These are phyloP conservation scores for Balaenoptera acutorostrata DNA, from an alignment of 2,113 vertebrate species.

Conservation along the genomic window DNA sequence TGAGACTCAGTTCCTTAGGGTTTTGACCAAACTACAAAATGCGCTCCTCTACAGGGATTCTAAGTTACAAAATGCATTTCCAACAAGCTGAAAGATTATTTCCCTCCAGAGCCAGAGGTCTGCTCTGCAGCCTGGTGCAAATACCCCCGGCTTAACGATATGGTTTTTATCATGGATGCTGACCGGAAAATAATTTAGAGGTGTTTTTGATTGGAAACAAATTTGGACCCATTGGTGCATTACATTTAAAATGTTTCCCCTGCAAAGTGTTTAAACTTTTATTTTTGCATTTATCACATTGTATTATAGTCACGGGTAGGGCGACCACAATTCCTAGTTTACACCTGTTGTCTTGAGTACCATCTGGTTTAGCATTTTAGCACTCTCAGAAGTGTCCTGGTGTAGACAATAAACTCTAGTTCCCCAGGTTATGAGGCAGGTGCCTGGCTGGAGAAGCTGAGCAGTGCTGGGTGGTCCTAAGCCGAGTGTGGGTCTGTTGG, in stretches of 20 bases:
- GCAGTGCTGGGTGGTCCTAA: conserved; percentile 44
- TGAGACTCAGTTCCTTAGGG: background rate
- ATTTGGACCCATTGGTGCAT: background rate
- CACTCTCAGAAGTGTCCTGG: conserved; percentile 52
- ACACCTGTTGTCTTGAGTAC: conserved; percentile 39
- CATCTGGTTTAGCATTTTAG: conserved; percentile 69
- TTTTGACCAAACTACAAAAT: background rate
- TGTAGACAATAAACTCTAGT: conserved; percentile 53
- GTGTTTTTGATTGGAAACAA: conserved; percentile 52
- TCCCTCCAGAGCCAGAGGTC: background rate
- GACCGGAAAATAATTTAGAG: conserved; percentile 52
- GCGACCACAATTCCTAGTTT: conserved; percentile 21
- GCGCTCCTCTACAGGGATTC: background rate
- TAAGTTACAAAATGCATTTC: background rate
- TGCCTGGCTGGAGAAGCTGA: conserved; percentile 27
- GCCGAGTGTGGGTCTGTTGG: background rate
- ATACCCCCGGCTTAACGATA: background rate
- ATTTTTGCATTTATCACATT: conserved; percentile 56
- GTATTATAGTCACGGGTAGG: background rate
- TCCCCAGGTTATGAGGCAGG: conserved; percentile 52
- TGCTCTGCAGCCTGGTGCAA: background rate
- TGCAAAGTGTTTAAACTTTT: conserved; percentile 57
- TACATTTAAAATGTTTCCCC: background rate
- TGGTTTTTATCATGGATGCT: conserved; percentile 2
- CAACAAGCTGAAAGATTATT: background rate